Conservation (phyloP, 2,113 vertebrate genomes). For the Coptodon bakossiorum region DNA sequence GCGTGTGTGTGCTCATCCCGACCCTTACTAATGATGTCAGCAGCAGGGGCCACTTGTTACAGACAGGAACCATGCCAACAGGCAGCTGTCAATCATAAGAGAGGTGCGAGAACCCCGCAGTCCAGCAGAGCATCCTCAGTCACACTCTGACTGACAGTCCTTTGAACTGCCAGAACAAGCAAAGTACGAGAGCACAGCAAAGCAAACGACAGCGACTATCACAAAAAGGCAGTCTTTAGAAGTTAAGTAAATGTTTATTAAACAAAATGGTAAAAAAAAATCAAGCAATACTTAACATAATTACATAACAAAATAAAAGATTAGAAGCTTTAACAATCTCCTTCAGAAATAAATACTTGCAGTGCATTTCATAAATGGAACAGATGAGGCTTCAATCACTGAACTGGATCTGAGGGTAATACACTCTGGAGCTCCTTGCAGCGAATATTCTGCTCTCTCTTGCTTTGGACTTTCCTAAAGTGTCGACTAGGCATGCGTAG, state of each 20-base stretch:
- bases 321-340: neutral
- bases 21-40: slow-evolving; percentile 55
- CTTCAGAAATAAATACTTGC: neutral
- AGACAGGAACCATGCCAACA: slow-evolving; percentile 40
- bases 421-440: neutral
- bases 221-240: neutral
- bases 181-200: neutral
- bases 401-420: neutral
- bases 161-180: slow-evolving; percentile 10
- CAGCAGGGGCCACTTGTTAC: slow-evolving; percentile 60
- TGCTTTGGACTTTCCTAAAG: slow-evolving; percentile 21
- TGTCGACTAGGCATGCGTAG: slow-evolving; percentile 32
- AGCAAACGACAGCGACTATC: neutral
- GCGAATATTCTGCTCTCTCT: neutral
- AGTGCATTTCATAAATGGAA: neutral
- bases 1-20: neutral
- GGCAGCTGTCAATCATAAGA: slow-evolving; percentile 58
- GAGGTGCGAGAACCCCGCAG: slow-evolving; percentile 29
- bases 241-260: neutral
- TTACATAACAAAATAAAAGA: neutral
- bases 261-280: neutral
- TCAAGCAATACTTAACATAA: neutral
- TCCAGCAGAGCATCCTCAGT: slow-evolving; percentile 16
- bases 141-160: slow-evolving; percentile 13
- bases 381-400: neutral